phyloP scores from a whole-genome alignment of 2,888 invertebrate genomes.

The Cyclophora punctaria region DNA sequence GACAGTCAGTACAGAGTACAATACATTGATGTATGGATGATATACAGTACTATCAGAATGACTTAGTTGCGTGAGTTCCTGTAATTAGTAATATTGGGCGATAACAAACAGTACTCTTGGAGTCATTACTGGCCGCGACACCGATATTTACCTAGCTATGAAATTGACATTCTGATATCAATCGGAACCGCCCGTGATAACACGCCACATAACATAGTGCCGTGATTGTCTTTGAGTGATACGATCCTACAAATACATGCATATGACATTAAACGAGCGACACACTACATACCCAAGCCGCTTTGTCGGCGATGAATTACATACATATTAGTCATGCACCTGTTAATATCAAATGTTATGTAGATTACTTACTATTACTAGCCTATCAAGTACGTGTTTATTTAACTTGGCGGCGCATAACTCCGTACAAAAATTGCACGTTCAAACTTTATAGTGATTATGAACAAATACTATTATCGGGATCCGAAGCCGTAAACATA shows the following conservation, averaged over 20 bases:
- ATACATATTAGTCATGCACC: conserved; percentile 25
- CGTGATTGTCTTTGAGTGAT: conserved; percentile 37
- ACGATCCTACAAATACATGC: conserved; percentile 21
- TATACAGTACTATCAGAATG: conserved; percentile 37
- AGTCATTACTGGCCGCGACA: conserved; percentile 53
- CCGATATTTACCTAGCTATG: conserved; percentile 45
- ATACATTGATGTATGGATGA: conserved; percentile 34
- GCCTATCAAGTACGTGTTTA: background rate
- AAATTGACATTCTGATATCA: conserved; percentile 48
- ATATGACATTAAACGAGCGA: conserved; percentile 26
- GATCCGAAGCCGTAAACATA: too few species aligned
- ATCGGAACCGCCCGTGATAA: conserved; percentile 28
- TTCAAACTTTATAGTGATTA: too few species aligned
- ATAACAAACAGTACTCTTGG: conserved; percentile 39
- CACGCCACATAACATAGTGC: conserved; percentile 12
- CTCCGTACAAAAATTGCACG: too few species aligned
- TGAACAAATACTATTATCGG: too few species aligned
- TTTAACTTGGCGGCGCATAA: too few species aligned
- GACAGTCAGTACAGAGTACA: too few species aligned
- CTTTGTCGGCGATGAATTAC: conserved; percentile 28
- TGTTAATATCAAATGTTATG: conserved; percentile 23
- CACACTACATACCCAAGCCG: conserved; percentile 19
- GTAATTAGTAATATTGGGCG: conserved; percentile 59
- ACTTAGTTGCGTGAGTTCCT: conserved; percentile 50
- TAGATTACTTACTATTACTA: conserved; percentile 11